Base-by-base conservation (phyloP, 35 echinoderm and acorn worm genomes). In the Holothuria glaberrima region DNA sequence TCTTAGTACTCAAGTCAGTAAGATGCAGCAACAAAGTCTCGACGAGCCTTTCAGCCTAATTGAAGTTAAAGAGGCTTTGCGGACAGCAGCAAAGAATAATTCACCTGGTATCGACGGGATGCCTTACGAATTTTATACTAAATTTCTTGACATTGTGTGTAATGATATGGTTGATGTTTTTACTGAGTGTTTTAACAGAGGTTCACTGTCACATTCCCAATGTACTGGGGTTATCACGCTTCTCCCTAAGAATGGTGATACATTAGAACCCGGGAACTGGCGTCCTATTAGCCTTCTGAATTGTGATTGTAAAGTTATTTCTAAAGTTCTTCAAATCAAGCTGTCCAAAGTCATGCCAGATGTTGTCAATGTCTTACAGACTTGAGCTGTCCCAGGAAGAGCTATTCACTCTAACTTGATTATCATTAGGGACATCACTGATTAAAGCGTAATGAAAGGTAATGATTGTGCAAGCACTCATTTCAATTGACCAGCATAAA, bases 71-170 rank as follows among this genome's bases (percentile, higher is more conserved):
- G 52, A 29, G 22, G 92, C 86, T 41, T 12, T 93, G 4, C 5
- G 2, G 12, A 12, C 27, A 0, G 70, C 82, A 62, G 9, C 82
- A 3, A 91, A 81, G 25, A 78, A 89, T 29, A 94, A 94, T 58
- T 90, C 93, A 0, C 93, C 89, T 13, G 93, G 93, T 17, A 32
- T 31, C 14, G 93, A 94, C 58, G 93, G 93, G 1, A 16, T 94
- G 0, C 88, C 93, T 4, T 59, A 45, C 3, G 89, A 94, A 36
- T 91, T 94, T 89, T 91, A 91, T 45, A 9, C 24, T 18, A 12
- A n/a, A 2, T 94, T 70, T 36, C 76, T 83, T 65, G 82, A 91
- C 14, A 18, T 90, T 26, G 1, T 94, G 5, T 50, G 68, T 32
- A 26, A 17, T 17, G 88, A 91, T 59, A 25, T 94, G 13, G 14